Evolutionary conservation across 2,797 vertebrate genomes (phyloP).

Genomic region (Cyclopterus lumpus): DNA sequence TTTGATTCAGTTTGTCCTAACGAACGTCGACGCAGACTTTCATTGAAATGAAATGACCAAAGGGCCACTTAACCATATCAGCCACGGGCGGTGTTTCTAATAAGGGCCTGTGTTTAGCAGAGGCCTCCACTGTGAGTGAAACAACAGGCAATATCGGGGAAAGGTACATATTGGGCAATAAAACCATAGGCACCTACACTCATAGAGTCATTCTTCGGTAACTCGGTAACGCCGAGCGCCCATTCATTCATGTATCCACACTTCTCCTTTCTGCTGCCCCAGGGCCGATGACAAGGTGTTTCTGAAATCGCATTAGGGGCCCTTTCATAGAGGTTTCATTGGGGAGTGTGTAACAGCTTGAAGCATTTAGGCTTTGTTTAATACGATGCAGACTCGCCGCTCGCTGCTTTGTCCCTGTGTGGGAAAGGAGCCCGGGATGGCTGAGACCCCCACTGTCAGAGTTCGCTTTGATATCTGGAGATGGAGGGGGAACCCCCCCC

Average conservation of each 20-base stretch:
- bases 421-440: constrained; percentile 71
- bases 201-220: constrained; percentile 46
- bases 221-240: constrained; percentile 35
- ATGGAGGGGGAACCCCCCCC: constrained; percentile 61
- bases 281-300: constrained; percentile 84
- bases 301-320: constrained; percentile 86
- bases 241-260: constrained; percentile 72
- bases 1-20: constrained; percentile 1
- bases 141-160: constrained; percentile 53
- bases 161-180: constrained; percentile 55
- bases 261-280: constrained; percentile 63
- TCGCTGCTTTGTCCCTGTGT: constrained; percentile 76
- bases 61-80: background rate
- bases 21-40: background rate
- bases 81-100: constrained; percentile 21
- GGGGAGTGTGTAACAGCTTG: constrained; percentile 85
- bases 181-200: constrained; percentile 59
- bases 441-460: constrained; percentile 74
- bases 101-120: constrained; percentile 30
- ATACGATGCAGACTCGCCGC: constrained; percentile 79
- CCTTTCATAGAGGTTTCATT: constrained; percentile 86
- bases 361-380: constrained; percentile 87
- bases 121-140: constrained; percentile 47
- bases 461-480: constrained; percentile 81
- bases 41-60: constrained; percentile 9